Evolutionary conservation across 2,113 vertebrate species (phyloP), one percentile per base, ranked within the genome.

Genomic region (Rhinoderma darwinii): DNA sequence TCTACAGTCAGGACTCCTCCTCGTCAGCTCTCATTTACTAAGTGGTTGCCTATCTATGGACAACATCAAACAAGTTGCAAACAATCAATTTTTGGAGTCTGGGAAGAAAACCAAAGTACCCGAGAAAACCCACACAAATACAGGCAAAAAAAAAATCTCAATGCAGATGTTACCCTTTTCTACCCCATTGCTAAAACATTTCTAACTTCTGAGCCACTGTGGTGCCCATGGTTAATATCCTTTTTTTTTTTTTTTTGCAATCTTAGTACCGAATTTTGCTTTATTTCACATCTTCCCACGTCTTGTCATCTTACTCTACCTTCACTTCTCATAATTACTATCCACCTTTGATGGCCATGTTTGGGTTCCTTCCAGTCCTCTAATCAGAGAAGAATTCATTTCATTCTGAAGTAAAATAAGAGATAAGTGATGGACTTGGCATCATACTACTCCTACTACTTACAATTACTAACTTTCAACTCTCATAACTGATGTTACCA

Each of bases 401-500:
- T 80, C 27, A 22, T 56, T 39, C 77, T 59, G 50, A 80, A 39
- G 77, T 27, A 56, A 56, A 22, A 54, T 39, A 80, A 56, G 51
- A 80, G 22, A 80, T 79, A 79, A 54, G 47, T 54, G 76, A 54
- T 14, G 32, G 77, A 80, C 50, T 39, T 80, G 77, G 32, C 50
- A n/a, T 39, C 18, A 56, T 14, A n/a, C 22, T 25, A 59, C 20
- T 11, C 35, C 51, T 25, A 35, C 32, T 80, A 80, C 35, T 80
- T 80, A 56, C 51, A 35, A 56, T 54, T n/a, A 54, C 50, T 35
- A 80, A 80, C 50, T 39, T 54, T 80, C 77, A 37, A 41, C 50
- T 80, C 20, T 59, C 51, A 59, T 39, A 39, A 39, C 78, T 27
- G 54, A 81, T 63, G 56, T 81, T 81, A 63, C 79, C 79, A 66